Percentiles rank a stretch among this genome's conserved stretches.
Evolutionary conservation across 2,113 vertebrate genomes (phyloP).

Genomic region (Morone saxatilis): DNA sequence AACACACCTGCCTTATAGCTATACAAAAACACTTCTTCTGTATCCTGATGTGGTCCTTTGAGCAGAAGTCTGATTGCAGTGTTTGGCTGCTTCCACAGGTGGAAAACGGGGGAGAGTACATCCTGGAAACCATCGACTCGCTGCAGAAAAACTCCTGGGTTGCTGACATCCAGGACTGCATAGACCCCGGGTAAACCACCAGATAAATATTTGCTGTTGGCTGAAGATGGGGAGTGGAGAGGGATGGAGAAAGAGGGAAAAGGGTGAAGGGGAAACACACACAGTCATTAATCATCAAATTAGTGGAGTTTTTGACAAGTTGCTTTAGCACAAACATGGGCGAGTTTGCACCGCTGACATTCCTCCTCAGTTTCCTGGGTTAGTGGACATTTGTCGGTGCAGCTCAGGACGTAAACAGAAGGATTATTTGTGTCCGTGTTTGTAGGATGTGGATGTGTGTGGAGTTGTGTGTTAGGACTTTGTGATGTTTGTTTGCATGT

Average conservation of each 20-base stretch:
- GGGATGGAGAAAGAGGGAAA: conserved; percentile 11
- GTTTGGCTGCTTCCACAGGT: conserved; percentile 82
- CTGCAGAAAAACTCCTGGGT: conserved; percentile 99
- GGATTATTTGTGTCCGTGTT: conserved; percentile 60
- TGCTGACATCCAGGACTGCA: conserved; percentile 98
- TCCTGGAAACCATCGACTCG: conserved; percentile 98
- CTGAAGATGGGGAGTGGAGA: conserved; percentile 51
- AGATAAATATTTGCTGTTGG: conserved; percentile 80
- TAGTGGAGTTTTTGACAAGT: conserved; percentile 74
- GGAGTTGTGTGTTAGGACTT: conserved; percentile 35
- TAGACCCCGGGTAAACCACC: conserved; percentile 92
- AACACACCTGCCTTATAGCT: neutral
- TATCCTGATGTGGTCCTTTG: conserved; percentile 12
- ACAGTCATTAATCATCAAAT: conserved; percentile 80
- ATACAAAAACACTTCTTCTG: conserved; percentile 7
- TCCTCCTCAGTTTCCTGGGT: conserved; percentile 51
- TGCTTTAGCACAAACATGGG: conserved; percentile 66
- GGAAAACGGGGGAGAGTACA: conserved; percentile 95
- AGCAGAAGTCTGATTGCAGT: conserved; percentile 59
- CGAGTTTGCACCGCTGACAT: conserved; percentile 43
- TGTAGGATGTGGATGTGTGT: conserved; percentile 52
- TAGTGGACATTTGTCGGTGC: conserved; percentile 34
- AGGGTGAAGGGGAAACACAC: conserved; percentile 51
- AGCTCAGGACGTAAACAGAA: conserved; percentile 69
- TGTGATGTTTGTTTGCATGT: conserved; percentile 53